Evolutionary conservation across 2,113 vertebrate genomes (phyloP), one percentile per base, ranked within the genome.

Genomic region (Agapornis roseicollis): DNA sequence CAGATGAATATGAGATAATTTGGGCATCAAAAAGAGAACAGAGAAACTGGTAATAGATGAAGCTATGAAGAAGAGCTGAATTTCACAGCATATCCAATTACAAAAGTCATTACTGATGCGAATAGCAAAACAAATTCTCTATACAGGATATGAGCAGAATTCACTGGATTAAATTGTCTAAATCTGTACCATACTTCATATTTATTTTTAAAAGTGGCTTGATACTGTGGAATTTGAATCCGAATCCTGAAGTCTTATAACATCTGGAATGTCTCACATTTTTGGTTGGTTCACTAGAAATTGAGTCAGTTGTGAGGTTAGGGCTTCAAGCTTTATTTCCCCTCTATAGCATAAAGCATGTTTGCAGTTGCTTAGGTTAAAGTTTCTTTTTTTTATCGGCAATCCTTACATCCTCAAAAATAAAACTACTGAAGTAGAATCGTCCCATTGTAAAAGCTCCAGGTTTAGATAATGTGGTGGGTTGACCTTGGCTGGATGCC

Each of bases 1-100:
- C 93, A 96, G 88, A 94, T 95, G 96, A 97, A 91, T 93, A 72
- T 18, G 49, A 96, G 79, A 94, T 89, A 90, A 96, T 95, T 92
- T 80, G 55, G 64, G 68, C 85, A 79, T 69, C 81, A 42, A 65
- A 94, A 85, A 83, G 80, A 88, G 77, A 95, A 68, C 66, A 86
- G 55, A 88, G 56, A 94, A 94, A 64, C 50, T 87, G 61, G 55
- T 70, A 89, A 69, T 87, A 93, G 42, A 82, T 81, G 68, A 46
- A 92, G 17, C 35, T 79, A 84, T 88, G 89, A 88, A 92, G 88
- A 94, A 92, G 79, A 95, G n/a, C 68, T 94, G 78, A 90, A 89
- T 94, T 96, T 96, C 56, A 84, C 71, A 77, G 25, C 58, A 83
- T 74, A 80, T 42, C 87, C 73, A 93, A 74, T 91, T 93, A 89